A percentile compares a stretch with the other conserved stretches of the same genome.
phyloP scores from a whole-genome alignment of 2,888 invertebrate genomes.

The Drosophila infuscata region DNA sequence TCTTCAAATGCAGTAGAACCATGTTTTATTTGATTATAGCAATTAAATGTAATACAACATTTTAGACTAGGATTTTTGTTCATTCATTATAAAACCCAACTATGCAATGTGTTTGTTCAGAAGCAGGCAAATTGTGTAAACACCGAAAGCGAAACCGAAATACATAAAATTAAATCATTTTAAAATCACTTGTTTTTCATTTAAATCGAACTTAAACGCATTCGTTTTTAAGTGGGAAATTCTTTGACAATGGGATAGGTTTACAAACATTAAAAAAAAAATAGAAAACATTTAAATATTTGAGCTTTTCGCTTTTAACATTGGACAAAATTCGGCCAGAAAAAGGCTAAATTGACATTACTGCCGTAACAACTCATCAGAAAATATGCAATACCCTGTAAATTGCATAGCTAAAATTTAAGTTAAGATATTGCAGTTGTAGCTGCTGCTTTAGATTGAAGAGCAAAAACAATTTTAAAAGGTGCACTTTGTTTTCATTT shows the following conservation, averaged over 20 bases:
- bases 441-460: neutral
- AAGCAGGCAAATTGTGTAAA: constrained; percentile 61
- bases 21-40: constrained; percentile 49
- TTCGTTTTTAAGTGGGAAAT: neutral
- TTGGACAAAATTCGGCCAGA: neutral
- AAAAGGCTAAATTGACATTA: neutral
- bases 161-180: constrained; percentile 62
- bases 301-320: neutral
- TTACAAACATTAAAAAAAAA: neutral
- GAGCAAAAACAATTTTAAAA: neutral
- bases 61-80: constrained; percentile 50
- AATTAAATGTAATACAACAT: constrained; percentile 50
- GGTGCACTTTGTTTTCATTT: neutral
- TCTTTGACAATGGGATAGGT: neutral
- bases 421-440: too few relatives aligned
- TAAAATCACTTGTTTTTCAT: constrained; percentile 33
- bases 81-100: constrained; percentile 36
- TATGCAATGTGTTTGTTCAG: constrained; percentile 57
- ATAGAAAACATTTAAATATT: neutral
- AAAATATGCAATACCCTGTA: too few relatives aligned
- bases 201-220: neutral
- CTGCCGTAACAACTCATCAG: neutral
- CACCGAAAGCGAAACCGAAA: constrained; percentile 60
- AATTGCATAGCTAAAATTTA: too few relatives aligned
- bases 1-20: constrained; percentile 66